A percentile compares a stretch with the other conserved stretches of the same genome.
Evolutionary conservation across 1,140 invertebrate species (phyloP).

Genomic region (Rhyacophila brunnea): DNA sequence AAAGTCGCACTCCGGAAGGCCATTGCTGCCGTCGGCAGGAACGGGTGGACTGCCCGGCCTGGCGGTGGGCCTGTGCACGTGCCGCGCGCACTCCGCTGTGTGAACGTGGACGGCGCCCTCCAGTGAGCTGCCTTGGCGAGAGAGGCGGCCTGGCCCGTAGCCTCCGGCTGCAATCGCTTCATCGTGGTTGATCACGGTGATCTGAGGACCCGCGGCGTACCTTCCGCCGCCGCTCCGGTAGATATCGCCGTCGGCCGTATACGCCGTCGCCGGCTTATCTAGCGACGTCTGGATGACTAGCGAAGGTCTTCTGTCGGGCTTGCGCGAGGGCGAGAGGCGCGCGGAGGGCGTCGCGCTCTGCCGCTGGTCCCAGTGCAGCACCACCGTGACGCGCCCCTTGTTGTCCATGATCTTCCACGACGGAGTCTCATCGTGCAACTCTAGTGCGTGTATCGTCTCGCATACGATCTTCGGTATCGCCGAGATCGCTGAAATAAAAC

Average conservation of each 20-base stretch:
- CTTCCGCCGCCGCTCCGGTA: slow-evolving; percentile 51
- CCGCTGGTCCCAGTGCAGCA: slow-evolving; percentile 88
- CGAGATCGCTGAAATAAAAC: slow-evolving; percentile 74
- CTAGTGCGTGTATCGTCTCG: slow-evolving; percentile 91
- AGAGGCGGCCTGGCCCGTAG: slow-evolving; percentile 55
- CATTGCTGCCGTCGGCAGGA: slow-evolving; percentile 57
- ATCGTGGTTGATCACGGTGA: slow-evolving; percentile 88
- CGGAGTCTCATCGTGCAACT: slow-evolving; percentile 90
- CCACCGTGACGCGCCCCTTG: slow-evolving; percentile 90
- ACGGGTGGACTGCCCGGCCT: slow-evolving; percentile 57
- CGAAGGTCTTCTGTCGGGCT: slow-evolving; percentile 62
- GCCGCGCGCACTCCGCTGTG: slow-evolving; percentile 79
- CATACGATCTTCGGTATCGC: slow-evolving; percentile 95
- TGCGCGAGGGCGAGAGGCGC: slow-evolving; percentile 60
- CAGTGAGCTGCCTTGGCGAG: slow-evolving; percentile 70
- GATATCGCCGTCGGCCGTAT: slow-evolving; percentile 43
- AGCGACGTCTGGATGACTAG: slow-evolving; percentile 76
- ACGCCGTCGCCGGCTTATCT: slow-evolving; percentile 58
- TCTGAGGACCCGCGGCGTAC: slow-evolving; percentile 70
- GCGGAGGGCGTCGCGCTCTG: slow-evolving; percentile 58
- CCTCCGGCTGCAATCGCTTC: slow-evolving; percentile 56
- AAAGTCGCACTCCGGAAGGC: slow-evolving; percentile 82
- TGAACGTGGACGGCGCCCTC: slow-evolving; percentile 77
- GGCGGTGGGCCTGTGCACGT: slow-evolving; percentile 62
- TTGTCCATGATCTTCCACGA: slow-evolving; percentile 98